phyloP scores from a whole-genome alignment of 64 coral and sea anemone genomes.

The Montipora sp. region DNA sequence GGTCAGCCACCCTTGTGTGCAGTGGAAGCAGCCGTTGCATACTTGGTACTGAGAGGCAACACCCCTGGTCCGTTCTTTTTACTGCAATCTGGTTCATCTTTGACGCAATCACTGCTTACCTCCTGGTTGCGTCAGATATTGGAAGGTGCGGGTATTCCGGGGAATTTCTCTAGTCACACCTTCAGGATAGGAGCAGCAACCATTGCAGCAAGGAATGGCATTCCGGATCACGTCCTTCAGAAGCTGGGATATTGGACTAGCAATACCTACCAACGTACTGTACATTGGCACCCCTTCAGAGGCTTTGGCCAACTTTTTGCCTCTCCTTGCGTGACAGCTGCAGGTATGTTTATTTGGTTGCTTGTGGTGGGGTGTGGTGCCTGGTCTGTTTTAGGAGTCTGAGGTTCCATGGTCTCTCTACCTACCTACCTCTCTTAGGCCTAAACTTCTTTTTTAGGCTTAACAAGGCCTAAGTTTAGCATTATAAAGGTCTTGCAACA shows the following conservation, averaged over 20 bases:
- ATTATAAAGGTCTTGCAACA: too few relatives aligned
- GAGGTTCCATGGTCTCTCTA: too few relatives aligned
- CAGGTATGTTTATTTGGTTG: background rate
- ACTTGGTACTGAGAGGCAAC: background rate
- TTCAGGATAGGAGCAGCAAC: background rate
- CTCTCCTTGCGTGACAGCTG: background rate
- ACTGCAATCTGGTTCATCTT: too few relatives aligned
- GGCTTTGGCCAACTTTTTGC: background rate
- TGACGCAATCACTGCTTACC: too few relatives aligned
- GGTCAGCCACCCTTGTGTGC: background rate
- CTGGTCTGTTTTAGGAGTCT: too few relatives aligned
- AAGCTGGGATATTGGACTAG: background rate
- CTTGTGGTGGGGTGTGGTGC: too few relatives aligned
- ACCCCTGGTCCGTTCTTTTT: background rate
- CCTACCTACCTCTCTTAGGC: too few relatives aligned
- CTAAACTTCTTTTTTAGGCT: too few relatives aligned
- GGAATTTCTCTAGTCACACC: background rate
- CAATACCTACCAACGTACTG: background rate
- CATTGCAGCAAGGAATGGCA: background rate
- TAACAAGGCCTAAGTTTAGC: too few relatives aligned
- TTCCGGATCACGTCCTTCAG: background rate
- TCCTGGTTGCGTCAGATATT: background rate
- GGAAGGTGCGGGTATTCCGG: background rate
- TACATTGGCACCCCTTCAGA: too few relatives aligned
- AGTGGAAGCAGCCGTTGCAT: background rate